Evolutionary conservation across 2,113 vertebrate species (phyloP).

Genomic region (Sylvilagus bachmani): DNA sequence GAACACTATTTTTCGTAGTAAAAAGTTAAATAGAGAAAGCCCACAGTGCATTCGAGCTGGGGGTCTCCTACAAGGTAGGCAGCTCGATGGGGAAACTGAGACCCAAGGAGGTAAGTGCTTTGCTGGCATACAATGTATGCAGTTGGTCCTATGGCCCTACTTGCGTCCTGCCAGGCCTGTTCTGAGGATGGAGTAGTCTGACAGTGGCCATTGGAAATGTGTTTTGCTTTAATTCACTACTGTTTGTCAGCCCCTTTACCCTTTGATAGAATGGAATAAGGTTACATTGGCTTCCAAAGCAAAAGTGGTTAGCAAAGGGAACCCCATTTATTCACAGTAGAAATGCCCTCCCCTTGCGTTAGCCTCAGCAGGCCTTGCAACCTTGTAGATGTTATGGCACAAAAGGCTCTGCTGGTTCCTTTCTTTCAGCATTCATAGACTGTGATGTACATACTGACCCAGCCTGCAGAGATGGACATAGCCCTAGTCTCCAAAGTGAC

Average conservation of each 20-base stretch:
- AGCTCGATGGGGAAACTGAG: constrained; percentile 33
- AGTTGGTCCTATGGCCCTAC: background rate
- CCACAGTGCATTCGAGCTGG: background rate
- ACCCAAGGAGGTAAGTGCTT: constrained; percentile 25
- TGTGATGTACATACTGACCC: background rate
- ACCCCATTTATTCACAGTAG: constrained; percentile 16
- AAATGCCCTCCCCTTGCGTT: constrained; percentile 14
- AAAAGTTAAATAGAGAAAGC: background rate
- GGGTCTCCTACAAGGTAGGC: background rate
- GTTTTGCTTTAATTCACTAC: constrained; percentile 37
- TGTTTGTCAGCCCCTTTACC: constrained; percentile 13
- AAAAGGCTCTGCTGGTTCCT: constrained; percentile 9
- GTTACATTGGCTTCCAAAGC: constrained; percentile 63
- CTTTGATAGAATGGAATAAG: constrained; percentile 21
- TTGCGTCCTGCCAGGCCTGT: background rate
- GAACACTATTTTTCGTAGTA: background rate
- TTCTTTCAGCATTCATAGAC: background rate
- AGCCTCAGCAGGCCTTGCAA: constrained; percentile 4
- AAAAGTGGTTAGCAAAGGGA: background rate
- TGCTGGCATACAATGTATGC: constrained; percentile 37
- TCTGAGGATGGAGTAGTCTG: background rate
- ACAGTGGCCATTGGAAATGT: background rate
- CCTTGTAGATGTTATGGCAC: background rate
- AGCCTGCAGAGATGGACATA: background rate
- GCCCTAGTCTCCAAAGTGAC: background rate